Evolutionary conservation across 2,797 vertebrate species (phyloP), one percentile per base, ranked within the genome.

Genomic region (Cephalopachus bancanus): DNA sequence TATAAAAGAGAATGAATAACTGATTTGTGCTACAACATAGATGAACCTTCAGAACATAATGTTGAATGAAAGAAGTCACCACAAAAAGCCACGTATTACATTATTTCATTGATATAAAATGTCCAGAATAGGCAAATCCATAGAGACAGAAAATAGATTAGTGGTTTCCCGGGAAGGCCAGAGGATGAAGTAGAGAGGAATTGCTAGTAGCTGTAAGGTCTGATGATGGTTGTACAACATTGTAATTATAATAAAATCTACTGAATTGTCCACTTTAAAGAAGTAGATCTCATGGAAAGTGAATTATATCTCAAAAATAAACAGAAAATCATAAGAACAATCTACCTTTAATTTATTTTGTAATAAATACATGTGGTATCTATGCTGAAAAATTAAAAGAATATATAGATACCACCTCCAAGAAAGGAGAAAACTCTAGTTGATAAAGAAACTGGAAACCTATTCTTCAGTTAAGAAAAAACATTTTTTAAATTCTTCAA

Each of bases 401-500:
- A 65, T 11, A 53, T 22, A 67, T 20, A 87, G 7, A 20, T 33
- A 37, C 1, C 44, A 80, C 71, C 16, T n/a, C 55, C 20, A 87
- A 89, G 62, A 89, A 28, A 69, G 49, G 7, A 62, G n/a, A 75
- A 64, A 79, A 79, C 10, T 17, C 3, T 33, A 85, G 10, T 20
- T 62, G 26, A 69, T 19, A 94, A 83, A 95, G 81, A 71, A 72
- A 1, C 33, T 22, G 2, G 24, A 95, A 57, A 49, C n/a, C 17
- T 84, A 60, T 22, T 8, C 17, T 90, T 95, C 49, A 94, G n/a
- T 51, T 74, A 89, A 78, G 89, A 89, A 62, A 62, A 91, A 84
- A 44, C 44, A 19, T 60, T 81, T 95, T 20, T 10, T 65, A 94
- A 84, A 44, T 20, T 62, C 28, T 80, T 11, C 30, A 5, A 60